phyloP scores from a whole-genome alignment of 2,888 invertebrate genomes.

The Stenichneumon culpator region DNA sequence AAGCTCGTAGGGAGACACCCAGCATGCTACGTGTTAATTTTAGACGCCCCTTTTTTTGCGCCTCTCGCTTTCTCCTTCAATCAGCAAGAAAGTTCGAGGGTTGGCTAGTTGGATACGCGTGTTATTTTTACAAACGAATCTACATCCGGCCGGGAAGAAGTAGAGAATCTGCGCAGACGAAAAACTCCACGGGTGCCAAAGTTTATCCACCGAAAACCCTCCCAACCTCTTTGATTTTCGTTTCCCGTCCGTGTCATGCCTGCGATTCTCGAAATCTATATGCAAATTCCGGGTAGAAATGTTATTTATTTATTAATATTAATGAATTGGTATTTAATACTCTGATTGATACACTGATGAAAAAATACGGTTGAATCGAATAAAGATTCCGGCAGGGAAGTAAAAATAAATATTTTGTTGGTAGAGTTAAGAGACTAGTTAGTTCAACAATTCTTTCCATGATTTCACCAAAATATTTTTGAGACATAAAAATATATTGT shows the following conservation, averaged over 20 bases:
- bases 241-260: background rate
- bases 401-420: no score
- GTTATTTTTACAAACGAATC: constrained; percentile 37
- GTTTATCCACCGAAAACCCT: constrained; percentile 43
- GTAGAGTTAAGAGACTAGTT: no score
- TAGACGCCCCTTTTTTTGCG: constrained; percentile 62
- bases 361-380: no score
- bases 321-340: no score
- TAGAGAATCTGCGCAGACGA: constrained; percentile 38
- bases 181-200: constrained; percentile 55
- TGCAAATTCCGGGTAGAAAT: no score
- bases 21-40: constrained; percentile 59
- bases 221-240: constrained; percentile 17
- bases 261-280: background rate
- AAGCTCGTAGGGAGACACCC: constrained; percentile 24
- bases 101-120: constrained; percentile 17
- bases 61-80: constrained; percentile 56
- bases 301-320: no score
- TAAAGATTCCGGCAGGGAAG: no score
- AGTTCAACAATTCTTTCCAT: no score
- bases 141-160: constrained; percentile 53
- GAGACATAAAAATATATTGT: no score
- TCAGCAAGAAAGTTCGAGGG: constrained; percentile 59
- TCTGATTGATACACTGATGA: no score
- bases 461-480: no score